A percentile compares a stretch with the other conserved stretches of the same genome.
phyloP scores from a whole-genome alignment of 2,113 vertebrate species.

The Tachuris rubrigastra region DNA sequence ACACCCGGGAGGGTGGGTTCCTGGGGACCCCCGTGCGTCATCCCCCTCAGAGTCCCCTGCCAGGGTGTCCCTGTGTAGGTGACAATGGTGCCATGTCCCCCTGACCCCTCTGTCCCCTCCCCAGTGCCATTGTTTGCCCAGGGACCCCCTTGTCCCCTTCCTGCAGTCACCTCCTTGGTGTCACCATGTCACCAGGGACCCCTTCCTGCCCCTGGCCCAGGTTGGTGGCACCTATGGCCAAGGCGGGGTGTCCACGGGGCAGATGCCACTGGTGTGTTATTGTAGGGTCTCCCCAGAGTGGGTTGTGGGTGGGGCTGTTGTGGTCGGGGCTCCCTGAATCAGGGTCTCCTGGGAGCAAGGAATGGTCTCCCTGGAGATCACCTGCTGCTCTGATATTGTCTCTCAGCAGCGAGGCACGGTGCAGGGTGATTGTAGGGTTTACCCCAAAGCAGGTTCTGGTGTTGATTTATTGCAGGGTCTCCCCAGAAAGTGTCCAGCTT shows the following conservation, averaged over 20 bases:
- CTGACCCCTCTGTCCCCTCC: neutral
- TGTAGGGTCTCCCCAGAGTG: neutral
- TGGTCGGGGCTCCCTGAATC: neutral
- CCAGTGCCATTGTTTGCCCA: neutral
- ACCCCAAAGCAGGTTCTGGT: neutral
- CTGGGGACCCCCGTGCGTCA: no score
- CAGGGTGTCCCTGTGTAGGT: neutral
- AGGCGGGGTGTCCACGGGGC: neutral
- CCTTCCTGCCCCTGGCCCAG: neutral
- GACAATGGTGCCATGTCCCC: neutral
- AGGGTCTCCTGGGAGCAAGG: no score
- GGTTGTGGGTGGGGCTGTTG: neutral
- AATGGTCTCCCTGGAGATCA: neutral
- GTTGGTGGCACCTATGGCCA: neutral
- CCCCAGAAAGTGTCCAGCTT: no score
- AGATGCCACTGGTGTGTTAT: accelerated
- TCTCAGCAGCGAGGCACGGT: neutral
- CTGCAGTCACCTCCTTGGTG: neutral
- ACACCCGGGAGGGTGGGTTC: no score
- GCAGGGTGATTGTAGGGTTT: neutral
- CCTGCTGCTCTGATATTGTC: neutral
- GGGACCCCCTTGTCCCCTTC: neutral
- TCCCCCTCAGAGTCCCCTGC: neutral
- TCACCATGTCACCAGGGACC: neutral
- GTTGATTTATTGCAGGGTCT: neutral